Percentiles rank a stretch among this genome's conserved stretches.
phyloP scores from a whole-genome alignment of 1,140 invertebrate species.

The Leptonema lineaticorne region DNA sequence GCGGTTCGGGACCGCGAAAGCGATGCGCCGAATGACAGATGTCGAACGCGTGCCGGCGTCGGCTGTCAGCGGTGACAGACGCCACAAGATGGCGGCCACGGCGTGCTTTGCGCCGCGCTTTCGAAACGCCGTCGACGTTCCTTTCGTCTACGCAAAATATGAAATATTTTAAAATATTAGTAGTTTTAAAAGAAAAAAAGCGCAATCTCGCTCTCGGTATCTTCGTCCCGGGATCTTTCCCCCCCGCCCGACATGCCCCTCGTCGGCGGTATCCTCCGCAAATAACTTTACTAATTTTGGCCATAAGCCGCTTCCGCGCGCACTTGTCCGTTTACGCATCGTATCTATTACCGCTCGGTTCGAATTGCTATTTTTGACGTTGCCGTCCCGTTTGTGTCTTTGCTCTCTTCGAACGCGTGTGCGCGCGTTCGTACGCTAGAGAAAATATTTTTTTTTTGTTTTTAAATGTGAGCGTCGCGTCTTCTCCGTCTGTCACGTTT shows the following conservation, averaged over 20 bases:
- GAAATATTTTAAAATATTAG: neutral
- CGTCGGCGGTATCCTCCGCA: neutral
- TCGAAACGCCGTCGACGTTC: neutral
- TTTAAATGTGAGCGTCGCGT: neutral
- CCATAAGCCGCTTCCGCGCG: constrained; percentile 8
- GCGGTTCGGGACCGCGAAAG: neutral
- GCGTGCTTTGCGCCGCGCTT: neutral
- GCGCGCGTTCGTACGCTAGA: neutral
- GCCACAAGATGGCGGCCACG: constrained; percentile 15
- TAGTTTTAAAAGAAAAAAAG: neutral
- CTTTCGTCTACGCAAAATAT: neutral
- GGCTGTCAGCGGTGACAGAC: neutral
- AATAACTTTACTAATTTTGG: constrained; percentile 13
- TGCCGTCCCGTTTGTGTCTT: too few relatives aligned
- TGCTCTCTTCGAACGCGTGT: neutral
- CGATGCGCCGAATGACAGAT: neutral
- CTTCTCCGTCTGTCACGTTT: neutral
- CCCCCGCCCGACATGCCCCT: neutral
- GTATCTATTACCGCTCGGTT: too few relatives aligned
- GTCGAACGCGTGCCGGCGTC: neutral
- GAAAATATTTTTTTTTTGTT: neutral
- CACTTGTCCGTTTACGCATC: neutral
- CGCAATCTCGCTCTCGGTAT: neutral
- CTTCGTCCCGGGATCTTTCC: neutral
- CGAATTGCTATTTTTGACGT: too few relatives aligned